Percentiles rank a stretch among this genome's conserved stretches.
Conservation (phyloP, 2,797 vertebrate species). For the Anabas testudineus region DNA sequence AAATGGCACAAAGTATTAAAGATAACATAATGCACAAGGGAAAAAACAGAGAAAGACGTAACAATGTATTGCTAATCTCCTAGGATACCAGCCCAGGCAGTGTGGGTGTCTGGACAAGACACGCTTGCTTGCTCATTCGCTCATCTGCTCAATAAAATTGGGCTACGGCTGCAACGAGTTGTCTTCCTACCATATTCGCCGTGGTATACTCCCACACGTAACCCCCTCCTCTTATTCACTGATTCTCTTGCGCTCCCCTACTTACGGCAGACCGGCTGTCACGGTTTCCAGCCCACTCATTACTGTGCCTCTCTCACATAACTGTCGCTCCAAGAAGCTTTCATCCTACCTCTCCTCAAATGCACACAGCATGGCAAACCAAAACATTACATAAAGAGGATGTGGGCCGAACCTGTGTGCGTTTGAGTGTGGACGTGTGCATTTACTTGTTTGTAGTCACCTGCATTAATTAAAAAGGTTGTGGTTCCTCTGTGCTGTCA, state of each 20-base stretch:
- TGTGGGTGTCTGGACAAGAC: conserved; percentile 79
- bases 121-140: conserved; percentile 66
- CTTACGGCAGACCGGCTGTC: conserved; percentile 67
- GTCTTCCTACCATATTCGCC: conserved; percentile 62
- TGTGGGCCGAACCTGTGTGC: conserved; percentile 20
- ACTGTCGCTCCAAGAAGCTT: conserved; percentile 59
- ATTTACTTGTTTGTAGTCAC: conserved; percentile 3
- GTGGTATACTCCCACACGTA: conserved; percentile 67
- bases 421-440: neutral
- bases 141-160: conserved; percentile 70
- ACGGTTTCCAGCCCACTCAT: conserved; percentile 72
- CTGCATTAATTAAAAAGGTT: conserved; percentile 8
- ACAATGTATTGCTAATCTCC: conserved; percentile 66
- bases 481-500: neutral
- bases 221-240: conserved; percentile 59
- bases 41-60: conserved; percentile 43
- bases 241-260: conserved; percentile 39
- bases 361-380: conserved; percentile 50
- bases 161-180: conserved; percentile 56
- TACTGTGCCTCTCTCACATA: conserved; percentile 50
- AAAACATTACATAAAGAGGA: conserved; percentile 56
- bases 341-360: conserved; percentile 57
- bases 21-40: conserved; percentile 35
- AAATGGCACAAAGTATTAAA: conserved; percentile 34
- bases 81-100: conserved; percentile 69